A percentile compares a stretch with the other conserved stretches of the same genome.
These are phyloP conservation scores for Belgica antarctica DNA, from an alignment of 2,888 invertebrate species.

Conservation along the genomic window DNA sequence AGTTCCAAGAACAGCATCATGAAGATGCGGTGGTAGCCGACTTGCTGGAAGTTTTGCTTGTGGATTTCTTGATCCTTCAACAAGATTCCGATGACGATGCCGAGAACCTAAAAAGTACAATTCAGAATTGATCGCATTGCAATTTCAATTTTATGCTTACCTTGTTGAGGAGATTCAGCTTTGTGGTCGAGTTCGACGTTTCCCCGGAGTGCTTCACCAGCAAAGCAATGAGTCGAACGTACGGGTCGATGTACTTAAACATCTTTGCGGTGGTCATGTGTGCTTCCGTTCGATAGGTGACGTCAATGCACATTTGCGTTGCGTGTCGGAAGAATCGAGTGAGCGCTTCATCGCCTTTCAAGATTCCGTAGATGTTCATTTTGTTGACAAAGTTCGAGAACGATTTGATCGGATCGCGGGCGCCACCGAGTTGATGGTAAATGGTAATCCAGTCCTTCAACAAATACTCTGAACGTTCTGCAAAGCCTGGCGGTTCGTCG, in stretches of 20 bases:
- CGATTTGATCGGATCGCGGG: slow-evolving; percentile 83
- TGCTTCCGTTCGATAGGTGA: slow-evolving; percentile 84
- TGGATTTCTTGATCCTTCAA: slow-evolving; percentile 94
- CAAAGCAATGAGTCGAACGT: slow-evolving; percentile 87
- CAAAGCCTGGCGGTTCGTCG: slow-evolving; percentile 89
- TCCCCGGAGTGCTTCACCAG: slow-evolving; percentile 95
- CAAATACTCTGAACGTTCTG: slow-evolving; percentile 91
- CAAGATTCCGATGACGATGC: slow-evolving; percentile 92
- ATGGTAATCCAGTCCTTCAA: slow-evolving; percentile 94
- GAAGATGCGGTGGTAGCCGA: slow-evolving; percentile 96
- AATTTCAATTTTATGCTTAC: background rate
- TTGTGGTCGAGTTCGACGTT: slow-evolving; percentile 86
- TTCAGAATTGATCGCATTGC: slow-evolving; percentile 7
- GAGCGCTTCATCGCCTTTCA: slow-evolving; percentile 96
- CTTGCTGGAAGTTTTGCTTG: slow-evolving; percentile 86
- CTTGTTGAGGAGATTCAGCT: slow-evolving; percentile 94
- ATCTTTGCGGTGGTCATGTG: slow-evolving; percentile 80
- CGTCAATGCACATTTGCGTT: slow-evolving; percentile 93
- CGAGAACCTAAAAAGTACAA: slow-evolving; percentile 61
- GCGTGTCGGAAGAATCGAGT: slow-evolving; percentile 95
- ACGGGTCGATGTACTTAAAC: slow-evolving; percentile 93
- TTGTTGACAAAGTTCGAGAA: slow-evolving; percentile 92
- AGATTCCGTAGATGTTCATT: slow-evolving; percentile 93
- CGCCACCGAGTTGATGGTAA: slow-evolving; percentile 74
- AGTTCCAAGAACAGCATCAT: slow-evolving; percentile 96